Evolutionary conservation across 2,113 vertebrate species (phyloP), one percentile per base, ranked within the genome.

Genomic region (Anarhynchus alexandrinus): DNA sequence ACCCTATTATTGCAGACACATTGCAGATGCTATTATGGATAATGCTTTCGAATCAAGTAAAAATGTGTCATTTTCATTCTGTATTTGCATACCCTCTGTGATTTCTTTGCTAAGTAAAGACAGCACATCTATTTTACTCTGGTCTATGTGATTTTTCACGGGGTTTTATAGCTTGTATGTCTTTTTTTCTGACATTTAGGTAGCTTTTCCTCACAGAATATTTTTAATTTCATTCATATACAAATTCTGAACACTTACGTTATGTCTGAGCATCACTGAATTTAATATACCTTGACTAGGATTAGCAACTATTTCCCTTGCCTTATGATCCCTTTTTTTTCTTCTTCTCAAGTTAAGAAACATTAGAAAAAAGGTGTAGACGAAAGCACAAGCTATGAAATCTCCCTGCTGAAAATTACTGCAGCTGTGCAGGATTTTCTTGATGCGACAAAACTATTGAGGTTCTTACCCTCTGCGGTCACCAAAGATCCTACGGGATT

Each of bases 1-100:
- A 86, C 71, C 62, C 70, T 92, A 93, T 92, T 95, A 92, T 91
- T 89, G 74, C 93, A 91, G 97, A 87, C 92, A 96, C 70, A 86
- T 86, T 92, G 80, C 95, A 96, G 93, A 96, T 94, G 90, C 86
- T 94, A 94, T 97, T 96, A 94, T 57, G 83, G 94, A 96, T 90
- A 95, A 93, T 95, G 95, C 88, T 82, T 97, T 92, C 1, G 4
- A 97, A 96, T 95, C 85, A 90, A 97, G 91, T 58, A 86, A 95
- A 93, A 94, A 92, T 86, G 84, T 94, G 89, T 90, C 84, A 90
- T 97, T 97, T 97, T 82, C 65, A 40, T 82, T 91, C 65, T 65
- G 59, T 95, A 70, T 97, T 97, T 97, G 96, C 96, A 96, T 96
- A 94, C 36, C 51, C 49, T 91, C 77, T 26, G 70, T 83, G 90